Evolutionary conservation across 2,797 vertebrate genomes (phyloP), one percentile per base, ranked within the genome.

Genomic region (Phyllotis vaccarum): DNA sequence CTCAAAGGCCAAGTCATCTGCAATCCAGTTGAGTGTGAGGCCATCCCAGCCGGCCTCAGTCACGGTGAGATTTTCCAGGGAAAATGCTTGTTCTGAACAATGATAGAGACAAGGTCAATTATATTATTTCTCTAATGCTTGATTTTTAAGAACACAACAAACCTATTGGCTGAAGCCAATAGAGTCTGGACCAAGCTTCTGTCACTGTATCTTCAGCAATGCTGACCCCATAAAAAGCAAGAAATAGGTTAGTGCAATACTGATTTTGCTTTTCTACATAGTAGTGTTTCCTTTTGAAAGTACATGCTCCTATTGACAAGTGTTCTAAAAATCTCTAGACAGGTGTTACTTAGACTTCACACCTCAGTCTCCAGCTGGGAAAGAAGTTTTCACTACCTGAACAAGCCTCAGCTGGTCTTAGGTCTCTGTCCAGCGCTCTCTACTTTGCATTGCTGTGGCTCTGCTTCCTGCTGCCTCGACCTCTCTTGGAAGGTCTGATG

Each of bases 41-140:
- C 99, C 97, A 95, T 99, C 98, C 99, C 99, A 99, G 96, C 98
- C 98, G 86, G 98, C 97, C 98, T 99, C 97, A 95, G 99, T 99
- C 97, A 99, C 97, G 64, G 98, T 98, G 98, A 99, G 98, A 97
- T 98, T 99, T 95, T 98, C 98, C 98, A 99, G 98, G 96, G 93
- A 91, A 68, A 98, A 98, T 89, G 89, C 97, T 97, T 96, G 97
- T 94, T 98, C 99, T 99, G 98, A 98, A 98, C 97, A 98, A 98
- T 95, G 98, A 98, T 80, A 97, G 95, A 98, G 86, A 96, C 40
- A 86, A 68, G 37, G n/a, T 95, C 66, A 83, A 91, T 97, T 89
- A 92, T 54, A 83, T 34, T 19, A 54, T 54, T 75, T 37, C 74
- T 78, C 58, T 82, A 60, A 49, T 0, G 16, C 52, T 72, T 95